These are phyloP conservation scores for Dasysyrphus tricinctus DNA, from an alignment of 2,888 invertebrate species.

Conservation along the genomic window DNA sequence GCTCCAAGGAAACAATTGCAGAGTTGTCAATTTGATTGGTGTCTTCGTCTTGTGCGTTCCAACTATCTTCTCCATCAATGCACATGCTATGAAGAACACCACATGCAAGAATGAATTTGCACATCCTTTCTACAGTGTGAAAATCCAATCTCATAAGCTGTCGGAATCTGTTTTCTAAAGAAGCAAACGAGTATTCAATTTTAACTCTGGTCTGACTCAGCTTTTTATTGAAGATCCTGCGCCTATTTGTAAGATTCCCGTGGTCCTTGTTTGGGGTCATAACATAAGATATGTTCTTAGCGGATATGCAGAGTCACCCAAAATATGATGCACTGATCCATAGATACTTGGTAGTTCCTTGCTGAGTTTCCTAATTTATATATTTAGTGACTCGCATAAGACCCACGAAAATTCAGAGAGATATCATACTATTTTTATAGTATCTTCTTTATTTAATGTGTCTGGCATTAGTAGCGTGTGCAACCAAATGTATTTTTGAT, in stretches of 20 bases:
- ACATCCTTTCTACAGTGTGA: background rate
- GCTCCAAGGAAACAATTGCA: too few species aligned
- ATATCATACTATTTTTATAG: too few species aligned
- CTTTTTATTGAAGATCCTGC: background rate
- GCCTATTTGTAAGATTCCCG: background rate
- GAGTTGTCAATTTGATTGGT: too few species aligned
- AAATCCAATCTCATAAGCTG: background rate
- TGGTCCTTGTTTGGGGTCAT: constrained; percentile 3
- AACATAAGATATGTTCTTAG: constrained; percentile 5
- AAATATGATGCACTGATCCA: too few species aligned
- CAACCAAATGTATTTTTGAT: too few species aligned
- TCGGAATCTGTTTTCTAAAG: background rate
- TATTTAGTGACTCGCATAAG: too few species aligned
- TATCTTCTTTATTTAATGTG: too few species aligned
- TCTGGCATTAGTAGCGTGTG: too few species aligned
- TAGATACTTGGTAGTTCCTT: too few species aligned
- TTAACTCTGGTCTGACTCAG: background rate
- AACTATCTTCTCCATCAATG: background rate
- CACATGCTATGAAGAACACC: background rate
- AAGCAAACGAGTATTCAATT: constrained; percentile 4
- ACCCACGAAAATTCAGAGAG: too few species aligned
- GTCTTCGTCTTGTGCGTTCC: background rate
- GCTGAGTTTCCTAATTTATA: too few species aligned
- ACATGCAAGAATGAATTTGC: background rate
- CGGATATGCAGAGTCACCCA: constrained; percentile 35